Evolutionary conservation across 2,888 invertebrate species (phyloP).

Genomic region (Mythimna lalbum): DNA sequence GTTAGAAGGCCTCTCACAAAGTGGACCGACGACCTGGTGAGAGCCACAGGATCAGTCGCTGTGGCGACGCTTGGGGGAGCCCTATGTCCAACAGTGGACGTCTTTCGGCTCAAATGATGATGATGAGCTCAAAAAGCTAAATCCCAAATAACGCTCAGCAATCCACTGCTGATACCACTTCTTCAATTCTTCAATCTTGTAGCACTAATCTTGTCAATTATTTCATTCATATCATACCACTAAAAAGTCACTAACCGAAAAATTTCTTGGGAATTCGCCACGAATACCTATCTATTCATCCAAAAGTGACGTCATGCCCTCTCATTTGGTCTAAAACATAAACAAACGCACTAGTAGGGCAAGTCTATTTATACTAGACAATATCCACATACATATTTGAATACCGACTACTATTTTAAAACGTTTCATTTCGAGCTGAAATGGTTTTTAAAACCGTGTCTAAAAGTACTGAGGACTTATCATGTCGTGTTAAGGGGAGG

Average conservation of each 20-base stretch:
- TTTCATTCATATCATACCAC: not conserved
- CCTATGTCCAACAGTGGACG: too few species aligned
- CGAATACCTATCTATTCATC: not conserved
- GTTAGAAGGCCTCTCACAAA: too few species aligned
- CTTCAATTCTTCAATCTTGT: too few species aligned
- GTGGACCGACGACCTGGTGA: too few species aligned
- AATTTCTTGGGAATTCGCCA: slow-evolving; percentile 5
- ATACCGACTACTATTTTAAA: slow-evolving; percentile 30
- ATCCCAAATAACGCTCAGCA: too few species aligned
- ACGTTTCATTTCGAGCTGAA: slow-evolving; percentile 23
- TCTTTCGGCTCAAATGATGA: too few species aligned
- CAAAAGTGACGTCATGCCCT: slow-evolving; percentile 39
- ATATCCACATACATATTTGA: slow-evolving; percentile 30
- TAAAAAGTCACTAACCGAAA: not conserved
- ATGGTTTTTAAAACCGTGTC: not conserved
- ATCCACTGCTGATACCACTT: too few species aligned
- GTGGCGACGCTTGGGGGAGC: too few species aligned
- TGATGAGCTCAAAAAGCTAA: too few species aligned
- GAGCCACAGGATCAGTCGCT: too few species aligned
- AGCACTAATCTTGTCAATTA: not conserved
- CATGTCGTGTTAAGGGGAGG: too few species aligned
- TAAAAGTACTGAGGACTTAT: too few species aligned
- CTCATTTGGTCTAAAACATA: slow-evolving; percentile 27
- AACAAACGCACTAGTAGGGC: slow-evolving; percentile 52
- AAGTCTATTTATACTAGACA: slow-evolving; percentile 49